A percentile compares a stretch with the other conserved stretches of the same genome.
phyloP scores from a whole-genome alignment of 2,888 invertebrate genomes.

The Sipunculus nudus region DNA sequence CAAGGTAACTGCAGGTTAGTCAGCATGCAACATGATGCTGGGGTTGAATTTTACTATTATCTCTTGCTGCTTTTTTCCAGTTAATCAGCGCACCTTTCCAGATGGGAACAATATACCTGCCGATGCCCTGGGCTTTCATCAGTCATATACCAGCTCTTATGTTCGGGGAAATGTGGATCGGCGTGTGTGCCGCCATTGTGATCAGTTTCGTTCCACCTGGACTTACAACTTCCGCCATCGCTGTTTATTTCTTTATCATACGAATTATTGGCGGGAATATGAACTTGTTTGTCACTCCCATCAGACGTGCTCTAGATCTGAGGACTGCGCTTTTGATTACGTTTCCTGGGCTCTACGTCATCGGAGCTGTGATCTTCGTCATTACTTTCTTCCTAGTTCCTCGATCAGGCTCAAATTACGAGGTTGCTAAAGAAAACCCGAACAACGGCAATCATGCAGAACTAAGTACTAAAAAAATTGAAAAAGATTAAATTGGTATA shows the following conservation, averaged over 20 bases:
- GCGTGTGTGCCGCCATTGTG: constrained; percentile 49
- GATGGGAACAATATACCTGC: constrained; percentile 16
- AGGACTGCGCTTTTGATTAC: constrained; percentile 20
- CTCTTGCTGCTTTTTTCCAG: constrained; percentile 7
- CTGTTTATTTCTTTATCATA: constrained; percentile 55
- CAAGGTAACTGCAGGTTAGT: no score
- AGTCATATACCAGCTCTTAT: constrained; percentile 24
- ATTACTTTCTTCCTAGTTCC: no score
- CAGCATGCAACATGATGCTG: no score
- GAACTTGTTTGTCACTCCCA: constrained; percentile 28
- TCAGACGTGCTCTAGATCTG: constrained; percentile 10
- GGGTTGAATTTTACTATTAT: no score
- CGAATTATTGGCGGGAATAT: constrained; percentile 36
- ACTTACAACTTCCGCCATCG: constrained; percentile 46
- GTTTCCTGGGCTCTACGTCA: constrained; percentile 29
- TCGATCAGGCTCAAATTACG: no score
- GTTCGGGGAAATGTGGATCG: constrained; percentile 54
- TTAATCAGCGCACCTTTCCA: constrained; percentile 24
- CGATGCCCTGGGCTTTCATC: constrained; percentile 26
- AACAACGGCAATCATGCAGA: no score
- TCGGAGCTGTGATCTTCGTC: constrained; percentile 18
- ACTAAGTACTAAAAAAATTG: no score
- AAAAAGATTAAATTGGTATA: no score
- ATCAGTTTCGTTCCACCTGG: constrained; percentile 52
- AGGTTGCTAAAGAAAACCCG: no score